These are phyloP conservation scores for Pristionchus exspectatus DNA, from an alignment of 2,888 invertebrate species.

Conservation along the genomic window DNA sequence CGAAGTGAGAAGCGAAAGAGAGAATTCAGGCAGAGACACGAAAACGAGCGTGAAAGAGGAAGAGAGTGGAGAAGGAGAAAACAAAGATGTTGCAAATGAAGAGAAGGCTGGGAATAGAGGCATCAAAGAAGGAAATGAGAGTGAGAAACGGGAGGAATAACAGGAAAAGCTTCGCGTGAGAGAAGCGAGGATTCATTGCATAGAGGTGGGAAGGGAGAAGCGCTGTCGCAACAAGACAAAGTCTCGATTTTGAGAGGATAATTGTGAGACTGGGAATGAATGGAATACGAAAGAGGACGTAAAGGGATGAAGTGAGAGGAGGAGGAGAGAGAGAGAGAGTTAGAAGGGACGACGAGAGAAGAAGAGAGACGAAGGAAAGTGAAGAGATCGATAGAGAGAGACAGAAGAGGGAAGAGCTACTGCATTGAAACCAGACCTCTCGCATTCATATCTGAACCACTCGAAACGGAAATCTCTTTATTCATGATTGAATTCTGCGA, in stretches of 20 bases:
- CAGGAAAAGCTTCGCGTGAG: conserved; percentile 24
- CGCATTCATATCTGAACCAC: conserved; percentile 42
- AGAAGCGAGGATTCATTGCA: background rate
- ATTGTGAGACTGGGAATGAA: conserved; percentile 45
- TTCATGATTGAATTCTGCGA: background rate
- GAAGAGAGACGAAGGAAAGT: conserved; percentile 54
- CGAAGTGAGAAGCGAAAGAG: conserved; percentile 24
- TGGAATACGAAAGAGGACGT: conserved; percentile 50
- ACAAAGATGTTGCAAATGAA: conserved; percentile 46
- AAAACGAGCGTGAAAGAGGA: conserved; percentile 11
- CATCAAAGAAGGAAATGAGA: conserved; percentile 36
- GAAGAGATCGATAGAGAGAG: conserved; percentile 45
- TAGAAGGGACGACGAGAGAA: conserved; percentile 49
- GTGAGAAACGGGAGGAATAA: conserved; percentile 17
- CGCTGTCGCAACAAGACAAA: background rate
- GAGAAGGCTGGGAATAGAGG: conserved; percentile 46
- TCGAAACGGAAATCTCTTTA: conserved; percentile 11
- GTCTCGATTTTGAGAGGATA: conserved; percentile 39
- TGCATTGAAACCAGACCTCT: background rate
- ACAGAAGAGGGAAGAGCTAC: conserved; percentile 27
- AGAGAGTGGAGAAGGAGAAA: conserved; percentile 29
- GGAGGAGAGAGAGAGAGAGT: conserved; percentile 39
- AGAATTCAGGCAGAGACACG: background rate
- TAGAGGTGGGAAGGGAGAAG: background rate
- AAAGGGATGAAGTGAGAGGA: conserved; percentile 42